Percentiles rank a stretch among this genome's conserved stretches.
Conservation (phyloP, 2,888 invertebrate genomes). For the Cantharis rufa region DNA sequence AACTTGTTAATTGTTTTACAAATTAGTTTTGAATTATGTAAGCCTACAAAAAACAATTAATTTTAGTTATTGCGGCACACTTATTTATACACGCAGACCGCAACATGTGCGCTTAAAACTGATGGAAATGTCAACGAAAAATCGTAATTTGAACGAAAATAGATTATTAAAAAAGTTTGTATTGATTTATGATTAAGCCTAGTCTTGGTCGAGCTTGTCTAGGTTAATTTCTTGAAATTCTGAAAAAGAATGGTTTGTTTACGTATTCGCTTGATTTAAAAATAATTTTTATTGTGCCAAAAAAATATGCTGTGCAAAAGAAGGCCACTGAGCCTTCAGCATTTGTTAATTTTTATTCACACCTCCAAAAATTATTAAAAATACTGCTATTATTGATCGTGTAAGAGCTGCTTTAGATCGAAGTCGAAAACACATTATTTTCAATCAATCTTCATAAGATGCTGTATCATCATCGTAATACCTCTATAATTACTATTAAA, state of each 20-base stretch:
- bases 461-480: too few relatives aligned
- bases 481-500: too few relatives aligned
- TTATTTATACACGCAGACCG: not conserved
- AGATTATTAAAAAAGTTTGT: not conserved
- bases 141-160: not conserved
- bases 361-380: too few relatives aligned
- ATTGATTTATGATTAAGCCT: not conserved
- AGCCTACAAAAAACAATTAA: not conserved
- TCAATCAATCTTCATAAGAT: too few relatives aligned
- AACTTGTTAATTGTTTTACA: not conserved
- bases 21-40: not conserved
- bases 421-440: too few relatives aligned
- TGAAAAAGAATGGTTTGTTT: not conserved
- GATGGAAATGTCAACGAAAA: not conserved
- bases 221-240: not conserved
- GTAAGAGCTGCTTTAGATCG: too few relatives aligned
- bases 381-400: too few relatives aligned
- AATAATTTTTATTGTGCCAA: not conserved
- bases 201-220: not conserved
- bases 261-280: not conserved
- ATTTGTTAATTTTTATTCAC: too few relatives aligned
- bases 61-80: not conserved
- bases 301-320: not conserved
- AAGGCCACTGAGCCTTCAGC: not conserved
- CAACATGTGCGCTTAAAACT: not conserved